Evolutionary conservation across 1,140 invertebrate species (phyloP), one percentile per base, ranked within the genome.

Genomic region (Diuraphis noxia): DNA sequence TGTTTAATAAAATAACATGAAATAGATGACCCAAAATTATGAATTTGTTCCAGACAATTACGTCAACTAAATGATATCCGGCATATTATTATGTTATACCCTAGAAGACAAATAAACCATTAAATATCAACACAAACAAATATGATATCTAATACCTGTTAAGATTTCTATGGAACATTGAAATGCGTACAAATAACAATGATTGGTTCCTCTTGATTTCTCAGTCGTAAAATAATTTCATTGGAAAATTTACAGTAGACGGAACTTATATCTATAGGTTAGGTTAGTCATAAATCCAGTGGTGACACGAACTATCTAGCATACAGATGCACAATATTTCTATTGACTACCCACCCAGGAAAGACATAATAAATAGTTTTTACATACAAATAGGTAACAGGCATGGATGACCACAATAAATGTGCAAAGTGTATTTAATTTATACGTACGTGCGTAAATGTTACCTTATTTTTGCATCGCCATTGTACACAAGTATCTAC

Each of bases 31-130:
- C n/a, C n/a, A 2, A 49, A 43, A 85, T 85, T 49, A 85, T 46
- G 49, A n/a, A 85, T 85, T 85, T 43, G 84, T 85, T 85, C 84
- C 41, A 43, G 41, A 85, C 82, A n/a, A 43, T 85, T 43, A 43
- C 82, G 17, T 85, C 17, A 49, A 85, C 84, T 49, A 85, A 85
- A 85, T 85, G 30, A 85, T 85, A 49, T 40, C 81, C 81, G 38
- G 38, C 40, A 46, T 49, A 49, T 81, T 34, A 85, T 85, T 49
- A 46, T 46, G 34, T 46, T 85, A 49, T 34, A 23, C 8, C 43
- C 46, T 34, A 34, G 19, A 85, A 43, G 8, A 85, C 30, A 23
- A 34, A 43, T n/a, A n/a, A 46, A n/a, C 13, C 41, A 85, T 85
- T 85, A 19, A 85, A 43, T 43, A 43, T 34, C 43, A 85, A 85